These are phyloP conservation scores for Crossocerus cetratus DNA, from an alignment of 2,888 invertebrate species.

Conservation along the genomic window DNA sequence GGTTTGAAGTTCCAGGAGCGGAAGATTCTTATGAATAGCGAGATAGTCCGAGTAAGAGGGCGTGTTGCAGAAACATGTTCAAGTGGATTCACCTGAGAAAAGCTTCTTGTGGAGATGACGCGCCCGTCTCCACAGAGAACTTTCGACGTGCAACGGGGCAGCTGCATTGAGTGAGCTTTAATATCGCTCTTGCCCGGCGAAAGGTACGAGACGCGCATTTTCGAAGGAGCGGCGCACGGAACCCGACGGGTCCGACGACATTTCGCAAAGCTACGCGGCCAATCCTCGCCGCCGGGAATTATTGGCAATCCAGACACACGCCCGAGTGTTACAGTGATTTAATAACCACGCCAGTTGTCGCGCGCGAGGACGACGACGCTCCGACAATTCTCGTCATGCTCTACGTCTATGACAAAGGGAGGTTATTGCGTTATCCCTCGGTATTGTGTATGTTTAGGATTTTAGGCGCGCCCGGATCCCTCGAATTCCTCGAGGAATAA, in stretches of 20 bases:
- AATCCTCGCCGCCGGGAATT: slow-evolving; percentile 31
- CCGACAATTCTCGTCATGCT: slow-evolving; percentile 44
- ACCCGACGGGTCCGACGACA: slow-evolving; percentile 31
- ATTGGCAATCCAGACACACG: slow-evolving; percentile 35
- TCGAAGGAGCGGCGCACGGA: no score
- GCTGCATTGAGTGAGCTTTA: no score
- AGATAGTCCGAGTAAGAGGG: neutral
- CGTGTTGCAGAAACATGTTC: neutral
- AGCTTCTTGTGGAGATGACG: neutral
- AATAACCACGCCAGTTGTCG: slow-evolving; percentile 39
- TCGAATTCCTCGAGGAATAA: no score
- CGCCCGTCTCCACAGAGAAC: no score
- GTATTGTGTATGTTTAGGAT: neutral
- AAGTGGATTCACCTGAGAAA: neutral
- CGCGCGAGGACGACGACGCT: slow-evolving; percentile 12
- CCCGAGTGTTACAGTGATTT: slow-evolving; percentile 37
- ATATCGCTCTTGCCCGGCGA: no score
- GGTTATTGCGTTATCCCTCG: slow-evolving; percentile 28
- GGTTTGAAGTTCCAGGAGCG: slow-evolving; percentile 8
- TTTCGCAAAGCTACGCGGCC: no score
- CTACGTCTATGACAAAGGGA: slow-evolving; percentile 30
- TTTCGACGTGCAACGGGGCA: no score
- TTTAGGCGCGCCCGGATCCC: no score
- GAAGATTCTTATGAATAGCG: neutral
- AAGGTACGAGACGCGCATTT: no score